Evolutionary conservation across 1,140 invertebrate genomes (phyloP), one percentile per base, ranked within the genome.

Genomic region (Euwallacea fornicatus): DNA sequence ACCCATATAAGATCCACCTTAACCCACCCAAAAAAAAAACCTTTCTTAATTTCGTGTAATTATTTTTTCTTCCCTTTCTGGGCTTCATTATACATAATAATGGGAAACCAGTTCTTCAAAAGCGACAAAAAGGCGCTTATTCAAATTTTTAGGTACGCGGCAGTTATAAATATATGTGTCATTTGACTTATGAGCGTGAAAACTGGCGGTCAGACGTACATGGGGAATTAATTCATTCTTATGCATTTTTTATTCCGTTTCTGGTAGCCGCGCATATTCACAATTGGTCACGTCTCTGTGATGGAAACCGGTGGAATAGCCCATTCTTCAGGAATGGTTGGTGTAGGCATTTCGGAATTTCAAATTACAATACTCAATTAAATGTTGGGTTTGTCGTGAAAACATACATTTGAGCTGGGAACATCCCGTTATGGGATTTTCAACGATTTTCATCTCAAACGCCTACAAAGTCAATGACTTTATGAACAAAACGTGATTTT

Each of bases 101-200:
- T 50, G 59, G 67, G 15, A n/a, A 62, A 69, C 67, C 67, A 21
- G 67, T 69, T 69, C 21, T 55, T 33, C 41, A 55, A 62, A 69
- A 69, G 67, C 67, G 67, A 69, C 67, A 69, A 69, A 70, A 70
- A 70, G 60, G 50, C 56, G 50, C 66, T 70, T 65, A 70, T 70
- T 70, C 53, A 70, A 70, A 70, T 70, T 70, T 63, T 41, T 63
- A 53, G 67, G 44, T 62, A 62, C 0, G 64, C 44, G 42, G 60
- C 43, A 70, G 69, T 70, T 70, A 70, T 70, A 64, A 64, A 70
- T 70, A 33, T 33, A 33, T 33, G 21, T 64, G 69, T 70, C 69
- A 46, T 58, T 63, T 70, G 69, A 70, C 53, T 70, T 70, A 70
- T 62, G 62, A 70, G 60, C 69, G 69, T 70, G 60, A 70, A 70